These are phyloP conservation scores for Sphaerophoria taeniata DNA, from an alignment of 2,888 invertebrate species.

Conservation along the genomic window DNA sequence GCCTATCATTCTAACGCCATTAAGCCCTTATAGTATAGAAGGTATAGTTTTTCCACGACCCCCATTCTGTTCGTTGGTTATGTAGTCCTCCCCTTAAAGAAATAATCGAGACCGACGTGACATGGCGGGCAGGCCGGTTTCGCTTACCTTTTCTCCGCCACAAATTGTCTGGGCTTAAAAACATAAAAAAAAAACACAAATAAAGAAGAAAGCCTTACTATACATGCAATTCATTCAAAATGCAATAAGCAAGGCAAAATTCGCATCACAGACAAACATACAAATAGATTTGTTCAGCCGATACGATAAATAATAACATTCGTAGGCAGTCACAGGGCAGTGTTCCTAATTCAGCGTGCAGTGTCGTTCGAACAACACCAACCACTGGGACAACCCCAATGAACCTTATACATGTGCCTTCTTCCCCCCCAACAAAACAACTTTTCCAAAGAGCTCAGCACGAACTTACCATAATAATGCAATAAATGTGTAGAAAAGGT, in stretches of 20 bases:
- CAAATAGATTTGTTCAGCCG: conserved; percentile 23
- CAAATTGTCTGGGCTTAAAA: conserved; percentile 61
- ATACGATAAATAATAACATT: conserved; percentile 44
- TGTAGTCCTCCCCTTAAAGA: background rate
- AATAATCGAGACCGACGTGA: conserved; percentile 5
- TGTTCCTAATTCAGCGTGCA: conserved; percentile 66
- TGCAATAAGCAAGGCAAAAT: conserved; percentile 18
- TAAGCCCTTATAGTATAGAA: conserved; percentile 32
- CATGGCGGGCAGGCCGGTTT: conserved; percentile 10
- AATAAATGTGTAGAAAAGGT: conserved; percentile 68
- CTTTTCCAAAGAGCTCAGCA: conserved; percentile 45
- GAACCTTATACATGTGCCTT: conserved; percentile 37
- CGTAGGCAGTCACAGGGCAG: conserved; percentile 53
- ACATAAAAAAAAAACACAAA: background rate
- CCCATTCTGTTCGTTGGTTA: background rate
- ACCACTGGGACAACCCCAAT: conserved; percentile 35
- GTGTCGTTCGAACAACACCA: background rate
- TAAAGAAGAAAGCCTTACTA: conserved; percentile 58
- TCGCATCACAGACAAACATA: conserved; percentile 7
- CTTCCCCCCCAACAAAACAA: background rate
- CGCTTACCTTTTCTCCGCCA: background rate
- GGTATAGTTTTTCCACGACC: conserved; percentile 35
- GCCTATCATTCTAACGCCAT: conserved; percentile 64
- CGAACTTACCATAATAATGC: conserved; percentile 68
- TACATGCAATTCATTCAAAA: conserved; percentile 56